Base-by-base conservation (phyloP, 1,140 invertebrate genomes). In the Centruroides vittatus region DNA sequence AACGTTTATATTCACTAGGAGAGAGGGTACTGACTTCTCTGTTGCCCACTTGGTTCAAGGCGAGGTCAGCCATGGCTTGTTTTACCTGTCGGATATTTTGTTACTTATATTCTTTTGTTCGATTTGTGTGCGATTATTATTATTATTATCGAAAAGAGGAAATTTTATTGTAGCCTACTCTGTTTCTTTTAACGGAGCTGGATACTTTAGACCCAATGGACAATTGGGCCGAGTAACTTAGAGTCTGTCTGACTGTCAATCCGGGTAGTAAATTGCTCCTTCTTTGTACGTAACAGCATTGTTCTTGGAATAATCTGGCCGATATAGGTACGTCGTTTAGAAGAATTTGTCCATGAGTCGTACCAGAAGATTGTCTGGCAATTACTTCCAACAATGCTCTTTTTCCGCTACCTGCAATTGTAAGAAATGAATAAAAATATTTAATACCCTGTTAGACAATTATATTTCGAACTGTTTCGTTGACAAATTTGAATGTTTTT, bases 371-470 rank as follows among this genome's bases (percentile, higher is more conserved):
- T 23, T 76, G 76, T n/a, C 89, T 79, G 6, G 88, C 86, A 41
- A 94, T 92, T 3, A 94, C 89, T 71, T 94, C 91, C 5, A 95
- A 74, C 3, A 95, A 77, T 1, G 91, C 89, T 58, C 88, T 78
- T 72, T 95, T 95, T 0, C 92, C 91, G 65, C 89, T 93, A 12
- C 86, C 86, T 86, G 57, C 2, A 63, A 60, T 2, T 23, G 23
- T 23, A 23, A 23, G 23, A 23, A 23, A 23, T 23, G 23, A 23
- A 23, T 23, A 23, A 23, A 51, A 51, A 51, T 51, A 51, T 51
- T 34, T 51, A n/a, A 34, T 51, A 34, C 49, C 0, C 34, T 34
- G 34, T 51, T 51, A n/a, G 12, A 51, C 34, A 51, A 51, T 51
- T 51, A 34, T 34, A 12, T 51, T 34, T 51, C 34, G 23, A 23